Percentiles rank a stretch among this genome's conserved stretches.
Evolutionary conservation across 2,797 vertebrate genomes (phyloP).

Genomic region (Syncerus caffer): DNA sequence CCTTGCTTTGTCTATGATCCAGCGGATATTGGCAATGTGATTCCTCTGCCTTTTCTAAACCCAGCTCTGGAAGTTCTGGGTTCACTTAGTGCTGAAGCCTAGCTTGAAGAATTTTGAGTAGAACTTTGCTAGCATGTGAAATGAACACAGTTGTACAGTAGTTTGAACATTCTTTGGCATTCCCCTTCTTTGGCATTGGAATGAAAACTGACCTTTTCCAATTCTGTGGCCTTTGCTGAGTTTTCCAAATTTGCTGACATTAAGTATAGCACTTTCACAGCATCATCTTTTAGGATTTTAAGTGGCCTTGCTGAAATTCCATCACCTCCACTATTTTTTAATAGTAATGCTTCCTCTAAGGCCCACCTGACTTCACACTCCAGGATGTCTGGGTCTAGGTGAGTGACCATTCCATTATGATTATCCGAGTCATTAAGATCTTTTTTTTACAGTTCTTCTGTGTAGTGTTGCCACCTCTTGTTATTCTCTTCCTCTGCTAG

Average conservation of each 20-base stretch:
- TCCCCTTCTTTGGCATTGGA: not conserved
- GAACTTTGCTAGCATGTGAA: not conserved
- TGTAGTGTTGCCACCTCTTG: not conserved
- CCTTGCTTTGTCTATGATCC: not conserved
- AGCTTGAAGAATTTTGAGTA: not conserved
- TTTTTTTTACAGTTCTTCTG: not conserved
- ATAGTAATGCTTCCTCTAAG: not conserved
- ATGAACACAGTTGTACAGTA: not conserved
- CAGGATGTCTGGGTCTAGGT: not conserved
- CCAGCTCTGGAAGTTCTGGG: not conserved
- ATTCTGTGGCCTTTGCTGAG: not conserved
- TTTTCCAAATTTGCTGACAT: not conserved
- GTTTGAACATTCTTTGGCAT: not conserved
- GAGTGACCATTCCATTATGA: not conserved
- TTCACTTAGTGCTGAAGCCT: not conserved
- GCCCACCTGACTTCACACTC: not conserved
- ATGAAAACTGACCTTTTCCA: not conserved
- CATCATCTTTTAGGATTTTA: not conserved
- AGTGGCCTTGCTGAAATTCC: not conserved
- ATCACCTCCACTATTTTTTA: not conserved
- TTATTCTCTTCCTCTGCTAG: not conserved
- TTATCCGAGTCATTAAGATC: not conserved
- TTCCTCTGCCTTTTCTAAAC: not conserved
- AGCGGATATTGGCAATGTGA: not conserved
- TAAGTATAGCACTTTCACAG: not conserved